Conservation (phyloP, 2,888 invertebrate genomes). For the Calliphora vomitoria region DNA sequence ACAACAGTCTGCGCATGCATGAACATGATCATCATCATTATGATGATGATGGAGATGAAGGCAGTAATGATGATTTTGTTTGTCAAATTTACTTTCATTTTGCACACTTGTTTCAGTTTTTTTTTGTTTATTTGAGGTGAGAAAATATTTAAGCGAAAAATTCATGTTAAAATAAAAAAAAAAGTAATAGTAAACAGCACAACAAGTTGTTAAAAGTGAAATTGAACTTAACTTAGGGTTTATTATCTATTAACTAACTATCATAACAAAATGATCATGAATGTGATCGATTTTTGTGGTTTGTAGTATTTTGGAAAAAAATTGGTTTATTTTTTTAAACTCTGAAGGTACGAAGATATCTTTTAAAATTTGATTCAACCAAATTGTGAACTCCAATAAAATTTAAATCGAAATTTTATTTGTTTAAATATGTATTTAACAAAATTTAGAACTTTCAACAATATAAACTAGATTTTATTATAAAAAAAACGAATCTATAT, state of each 20-base stretch:
- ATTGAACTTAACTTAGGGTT: constrained; percentile 57
- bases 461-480: too few relatives aligned
- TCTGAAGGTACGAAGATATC: too few relatives aligned
- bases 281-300: constrained; percentile 1
- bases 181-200: constrained; percentile 39
- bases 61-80: constrained; percentile 30
- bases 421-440: too few relatives aligned
- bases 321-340: too few relatives aligned
- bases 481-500: too few relatives aligned
- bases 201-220: constrained; percentile 71
- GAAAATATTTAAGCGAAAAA: constrained; percentile 34
- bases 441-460: too few relatives aligned
- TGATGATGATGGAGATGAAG: neutral
- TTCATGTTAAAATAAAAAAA: constrained; percentile 6
- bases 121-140: constrained; percentile 38
- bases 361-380: too few relatives aligned
- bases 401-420: too few relatives aligned
- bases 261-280: constrained; percentile 49
- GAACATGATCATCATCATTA: constrained; percentile 15
- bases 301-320: too few relatives aligned
- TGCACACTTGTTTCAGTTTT: constrained; percentile 43
- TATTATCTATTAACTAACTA: constrained; percentile 33
- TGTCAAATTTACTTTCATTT: constrained; percentile 68
- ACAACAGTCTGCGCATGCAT: constrained; percentile 1
- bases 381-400: too few relatives aligned